Conservation (phyloP, 2,888 invertebrate species). For the Melanostoma scalare region DNA sequence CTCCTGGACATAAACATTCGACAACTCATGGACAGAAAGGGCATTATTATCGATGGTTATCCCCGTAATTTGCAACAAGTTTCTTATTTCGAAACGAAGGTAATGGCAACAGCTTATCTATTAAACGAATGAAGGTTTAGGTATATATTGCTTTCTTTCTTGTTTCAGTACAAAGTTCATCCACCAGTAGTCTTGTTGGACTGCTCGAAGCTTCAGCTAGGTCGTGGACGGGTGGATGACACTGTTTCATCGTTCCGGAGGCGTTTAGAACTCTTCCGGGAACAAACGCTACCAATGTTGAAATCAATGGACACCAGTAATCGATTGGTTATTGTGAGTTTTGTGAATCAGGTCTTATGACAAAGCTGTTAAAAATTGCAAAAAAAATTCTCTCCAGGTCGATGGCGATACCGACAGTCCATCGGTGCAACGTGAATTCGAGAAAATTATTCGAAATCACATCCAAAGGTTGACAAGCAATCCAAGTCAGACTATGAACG, state of each 20-base stretch:
- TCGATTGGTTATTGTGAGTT: constrained; percentile 91
- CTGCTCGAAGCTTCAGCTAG: constrained; percentile 94
- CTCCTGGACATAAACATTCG: constrained; percentile 88
- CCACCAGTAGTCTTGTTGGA: constrained; percentile 93
- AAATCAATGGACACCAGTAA: constrained; percentile 91
- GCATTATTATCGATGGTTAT: constrained; percentile 96
- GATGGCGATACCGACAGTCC: constrained; percentile 93
- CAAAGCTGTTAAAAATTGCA: neutral
- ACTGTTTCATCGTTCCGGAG: constrained; percentile 92
- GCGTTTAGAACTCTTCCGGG: constrained; percentile 92
- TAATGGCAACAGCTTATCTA: constrained; percentile 78
- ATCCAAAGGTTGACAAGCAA: constrained; percentile 84
- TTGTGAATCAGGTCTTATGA: neutral
- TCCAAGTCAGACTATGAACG: constrained; percentile 49
- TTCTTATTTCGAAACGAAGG: constrained; percentile 93
- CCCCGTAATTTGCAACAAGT: constrained; percentile 95
- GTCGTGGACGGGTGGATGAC: constrained; percentile 92
- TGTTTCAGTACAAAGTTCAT: constrained; percentile 87
- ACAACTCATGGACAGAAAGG: constrained; percentile 86
- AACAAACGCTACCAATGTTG: constrained; percentile 93
- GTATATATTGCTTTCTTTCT: constrained; percentile 47
- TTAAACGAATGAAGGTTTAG: neutral
- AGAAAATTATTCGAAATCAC: constrained; percentile 86
- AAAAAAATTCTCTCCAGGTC: constrained; percentile 83
- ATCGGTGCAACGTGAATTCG: constrained; percentile 90